Evolutionary conservation across 2,113 vertebrate species (phyloP).

Genomic region (Osmerus mordax): DNA sequence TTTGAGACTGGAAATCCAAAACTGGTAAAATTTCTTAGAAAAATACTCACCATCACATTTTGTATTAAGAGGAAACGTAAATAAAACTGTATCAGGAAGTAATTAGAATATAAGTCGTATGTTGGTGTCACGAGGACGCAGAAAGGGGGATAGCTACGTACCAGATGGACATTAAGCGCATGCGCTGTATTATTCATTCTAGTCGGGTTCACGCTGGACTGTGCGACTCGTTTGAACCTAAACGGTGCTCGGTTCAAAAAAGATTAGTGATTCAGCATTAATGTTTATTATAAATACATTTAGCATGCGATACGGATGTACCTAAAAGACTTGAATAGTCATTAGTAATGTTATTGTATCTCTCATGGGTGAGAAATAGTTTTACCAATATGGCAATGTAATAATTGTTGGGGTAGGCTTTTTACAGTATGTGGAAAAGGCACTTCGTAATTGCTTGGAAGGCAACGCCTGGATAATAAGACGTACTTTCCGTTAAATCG

Average conservation of each 20-base stretch:
- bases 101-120: no score
- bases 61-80: no score
- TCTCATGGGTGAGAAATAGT: not conserved
- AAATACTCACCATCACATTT: no score
- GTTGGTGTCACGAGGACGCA: no score
- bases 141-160: no score
- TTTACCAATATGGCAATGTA: not conserved
- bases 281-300: not conserved
- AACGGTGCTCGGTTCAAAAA: not conserved
- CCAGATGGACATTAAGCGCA: not conserved
- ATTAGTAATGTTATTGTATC: not conserved
- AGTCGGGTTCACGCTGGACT: not conserved
- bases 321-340: not conserved
- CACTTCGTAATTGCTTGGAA: slow-evolving; percentile 10
- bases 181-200: not conserved
- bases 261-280: not conserved
- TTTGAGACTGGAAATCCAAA: no score
- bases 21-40: no score
- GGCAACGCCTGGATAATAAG: slow-evolving; percentile 6
- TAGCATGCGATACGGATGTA: not conserved
- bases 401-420: not conserved
- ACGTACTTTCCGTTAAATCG: not conserved
- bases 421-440: slow-evolving; percentile 7
- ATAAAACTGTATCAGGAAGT: not conserved
- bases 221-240: not conserved